These are phyloP conservation scores for Acestrorhynchus altus DNA, from an alignment of 2,797 vertebrate genomes.

Conservation along the genomic window DNA sequence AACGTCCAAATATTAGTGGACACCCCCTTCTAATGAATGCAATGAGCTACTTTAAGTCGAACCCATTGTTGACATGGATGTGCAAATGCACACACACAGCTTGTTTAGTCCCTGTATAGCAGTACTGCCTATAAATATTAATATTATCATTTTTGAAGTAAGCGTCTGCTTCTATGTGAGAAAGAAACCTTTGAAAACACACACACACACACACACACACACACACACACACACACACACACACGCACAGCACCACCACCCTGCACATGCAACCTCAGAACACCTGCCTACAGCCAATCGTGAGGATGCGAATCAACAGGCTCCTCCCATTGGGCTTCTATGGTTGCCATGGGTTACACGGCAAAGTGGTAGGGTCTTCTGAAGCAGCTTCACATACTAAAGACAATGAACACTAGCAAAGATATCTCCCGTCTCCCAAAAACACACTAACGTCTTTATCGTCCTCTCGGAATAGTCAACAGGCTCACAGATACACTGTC, in stretches of 20 bases:
- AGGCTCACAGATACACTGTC: not conserved
- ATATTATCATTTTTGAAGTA: not conserved
- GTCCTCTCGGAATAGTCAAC: not conserved
- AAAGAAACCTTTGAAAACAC: not conserved
- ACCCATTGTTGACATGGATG: no score
- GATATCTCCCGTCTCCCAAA: not conserved
- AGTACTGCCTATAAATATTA: no score
- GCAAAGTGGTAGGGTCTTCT: conserved; percentile 19
- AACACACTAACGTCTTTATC: not conserved
- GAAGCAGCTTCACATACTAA: conserved; percentile 2
- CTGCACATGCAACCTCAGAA: conserved; percentile 59
- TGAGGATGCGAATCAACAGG: conserved; percentile 15
- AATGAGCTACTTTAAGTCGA: no score
- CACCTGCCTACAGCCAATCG: conserved; percentile 58
- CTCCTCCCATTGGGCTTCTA: conserved; percentile 51
- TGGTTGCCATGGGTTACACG: conserved; percentile 55
- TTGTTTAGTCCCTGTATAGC: no score
- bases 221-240: conserved; percentile 21
- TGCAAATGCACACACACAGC: no score
- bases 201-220: not conserved
- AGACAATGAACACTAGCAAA: conserved; percentile 15
- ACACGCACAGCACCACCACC: conserved; percentile 22
- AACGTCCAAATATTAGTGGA: no score
- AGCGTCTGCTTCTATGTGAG: not conserved
- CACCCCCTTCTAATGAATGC: no score